These are phyloP conservation scores for Drosophila kanapiae DNA, from an alignment of 1,140 invertebrate species.

Conservation along the genomic window DNA sequence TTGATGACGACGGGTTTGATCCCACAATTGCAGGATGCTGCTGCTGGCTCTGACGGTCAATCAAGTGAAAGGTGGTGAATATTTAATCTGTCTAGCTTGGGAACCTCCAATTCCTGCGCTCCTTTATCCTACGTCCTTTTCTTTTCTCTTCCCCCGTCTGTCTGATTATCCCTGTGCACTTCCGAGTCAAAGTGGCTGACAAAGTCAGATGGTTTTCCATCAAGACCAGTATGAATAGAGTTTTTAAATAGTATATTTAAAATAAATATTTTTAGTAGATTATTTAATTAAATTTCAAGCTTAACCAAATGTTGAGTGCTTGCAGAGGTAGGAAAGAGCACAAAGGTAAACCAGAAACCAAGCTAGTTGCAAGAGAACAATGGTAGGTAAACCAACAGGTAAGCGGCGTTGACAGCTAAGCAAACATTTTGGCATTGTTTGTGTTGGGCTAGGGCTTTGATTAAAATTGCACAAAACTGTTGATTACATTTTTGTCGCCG, in stretches of 20 bases:
- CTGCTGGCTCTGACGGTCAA: conserved; percentile 52
- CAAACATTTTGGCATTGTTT: conserved; percentile 30
- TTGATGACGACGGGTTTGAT: conserved; percentile 19
- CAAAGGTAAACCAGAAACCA: background rate
- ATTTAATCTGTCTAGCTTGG: conserved; percentile 45
- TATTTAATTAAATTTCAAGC: background rate
- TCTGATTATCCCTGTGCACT: conserved; percentile 17
- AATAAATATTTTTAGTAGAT: background rate
- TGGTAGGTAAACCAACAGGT: conserved; percentile 32
- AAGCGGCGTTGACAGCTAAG: conserved; percentile 9
- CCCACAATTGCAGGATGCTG: conserved; percentile 14
- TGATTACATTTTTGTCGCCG: conserved; percentile 48
- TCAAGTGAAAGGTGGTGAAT: conserved; percentile 35
- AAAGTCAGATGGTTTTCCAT: background rate
- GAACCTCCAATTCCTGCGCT: background rate
- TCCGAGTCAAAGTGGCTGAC: conserved; percentile 3
- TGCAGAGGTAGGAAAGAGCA: no score
- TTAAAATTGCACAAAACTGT: conserved; percentile 62
- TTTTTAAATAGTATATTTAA: no score
- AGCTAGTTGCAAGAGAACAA: no score
- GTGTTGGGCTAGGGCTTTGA: conserved; percentile 23
- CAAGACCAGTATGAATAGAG: no score
- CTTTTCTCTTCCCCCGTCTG: background rate
- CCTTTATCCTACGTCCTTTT: background rate
- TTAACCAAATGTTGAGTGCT: background rate